Percentiles rank a stretch among this genome's conserved stretches.
Evolutionary conservation across 2,797 vertebrate genomes (phyloP).

Genomic region (Labeo calbasu): DNA sequence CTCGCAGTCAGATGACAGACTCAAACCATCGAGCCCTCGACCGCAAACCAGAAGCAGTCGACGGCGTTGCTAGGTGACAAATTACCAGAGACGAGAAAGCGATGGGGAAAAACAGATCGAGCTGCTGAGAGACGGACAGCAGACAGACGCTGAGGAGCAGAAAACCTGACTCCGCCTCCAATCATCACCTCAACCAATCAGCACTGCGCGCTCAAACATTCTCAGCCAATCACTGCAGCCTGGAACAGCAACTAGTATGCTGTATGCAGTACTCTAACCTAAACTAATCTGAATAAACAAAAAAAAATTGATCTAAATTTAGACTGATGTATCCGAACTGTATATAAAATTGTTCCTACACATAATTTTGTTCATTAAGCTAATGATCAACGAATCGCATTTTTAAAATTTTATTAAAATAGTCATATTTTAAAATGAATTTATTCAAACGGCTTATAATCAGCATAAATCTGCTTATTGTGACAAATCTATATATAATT

Average conservation of each 20-base stretch:
- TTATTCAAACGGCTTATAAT: no score
- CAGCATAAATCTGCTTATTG: no score
- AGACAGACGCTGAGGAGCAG: neutral
- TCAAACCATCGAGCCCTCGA: conserved; percentile 40
- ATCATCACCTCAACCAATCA: neutral
- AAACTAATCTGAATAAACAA: no score
- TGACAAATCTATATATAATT: no score
- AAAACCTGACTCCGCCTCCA: neutral
- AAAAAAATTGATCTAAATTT: no score
- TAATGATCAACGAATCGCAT: neutral
- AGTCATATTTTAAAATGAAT: no score
- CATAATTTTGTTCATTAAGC: no score
- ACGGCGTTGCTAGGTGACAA: conserved; percentile 74
- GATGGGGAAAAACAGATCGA: neutral
- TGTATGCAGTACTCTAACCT: no score
- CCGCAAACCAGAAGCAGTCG: neutral
- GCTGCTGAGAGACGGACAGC: neutral
- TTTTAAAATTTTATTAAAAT: neutral
- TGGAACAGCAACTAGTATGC: neutral
- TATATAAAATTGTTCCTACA: no score
- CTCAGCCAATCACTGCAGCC: neutral
- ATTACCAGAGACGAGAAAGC: conserved; percentile 62
- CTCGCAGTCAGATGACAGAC: neutral
- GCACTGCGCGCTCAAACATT: no score
- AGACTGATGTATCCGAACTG: no score